A percentile compares a stretch with the other conserved stretches of the same genome.
These are phyloP conservation scores for Apoderus coryli DNA, from an alignment of 2,888 invertebrate genomes.

Conservation along the genomic window DNA sequence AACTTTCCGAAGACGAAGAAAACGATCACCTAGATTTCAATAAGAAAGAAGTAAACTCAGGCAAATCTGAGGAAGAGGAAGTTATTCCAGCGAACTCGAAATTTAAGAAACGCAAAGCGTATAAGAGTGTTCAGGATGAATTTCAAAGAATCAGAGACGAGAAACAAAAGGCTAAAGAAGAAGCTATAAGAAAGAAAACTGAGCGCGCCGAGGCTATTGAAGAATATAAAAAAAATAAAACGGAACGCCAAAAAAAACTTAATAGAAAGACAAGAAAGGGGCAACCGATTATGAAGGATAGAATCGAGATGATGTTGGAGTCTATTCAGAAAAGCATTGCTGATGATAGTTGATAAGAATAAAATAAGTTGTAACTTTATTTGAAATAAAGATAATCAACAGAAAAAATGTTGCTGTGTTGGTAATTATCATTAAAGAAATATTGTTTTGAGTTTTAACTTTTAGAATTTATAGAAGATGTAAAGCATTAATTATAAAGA, in stretches of 20 bases:
- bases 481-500: too few relatives aligned
- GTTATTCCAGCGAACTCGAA: too few relatives aligned
- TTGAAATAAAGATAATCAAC: too few relatives aligned
- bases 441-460: too few relatives aligned
- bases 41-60: slow-evolving; percentile 17
- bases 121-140: slow-evolving; percentile 40
- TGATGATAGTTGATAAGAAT: not conserved
- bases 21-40: too few relatives aligned
- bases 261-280: slow-evolving; percentile 67
- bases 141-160: slow-evolving; percentile 41
- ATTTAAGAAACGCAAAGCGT: slow-evolving; percentile 21
- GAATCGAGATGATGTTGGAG: slow-evolving; percentile 61
- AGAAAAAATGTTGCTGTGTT: too few relatives aligned
- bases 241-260: slow-evolving; percentile 53
- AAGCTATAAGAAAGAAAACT: slow-evolving; percentile 34
- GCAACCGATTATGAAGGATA: slow-evolving; percentile 72
- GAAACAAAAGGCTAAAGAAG: slow-evolving; percentile 37
- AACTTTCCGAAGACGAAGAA: slow-evolving; percentile 19
- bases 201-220: slow-evolving; percentile 47
- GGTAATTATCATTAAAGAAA: too few relatives aligned
- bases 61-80: not conserved
- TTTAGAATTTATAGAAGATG: too few relatives aligned
- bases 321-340: slow-evolving; percentile 43
- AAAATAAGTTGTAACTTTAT: too few relatives aligned
- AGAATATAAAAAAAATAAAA: slow-evolving; percentile 54